Conservation (phyloP, 2,888 invertebrate species). For the Eucera pruinosa region DNA sequence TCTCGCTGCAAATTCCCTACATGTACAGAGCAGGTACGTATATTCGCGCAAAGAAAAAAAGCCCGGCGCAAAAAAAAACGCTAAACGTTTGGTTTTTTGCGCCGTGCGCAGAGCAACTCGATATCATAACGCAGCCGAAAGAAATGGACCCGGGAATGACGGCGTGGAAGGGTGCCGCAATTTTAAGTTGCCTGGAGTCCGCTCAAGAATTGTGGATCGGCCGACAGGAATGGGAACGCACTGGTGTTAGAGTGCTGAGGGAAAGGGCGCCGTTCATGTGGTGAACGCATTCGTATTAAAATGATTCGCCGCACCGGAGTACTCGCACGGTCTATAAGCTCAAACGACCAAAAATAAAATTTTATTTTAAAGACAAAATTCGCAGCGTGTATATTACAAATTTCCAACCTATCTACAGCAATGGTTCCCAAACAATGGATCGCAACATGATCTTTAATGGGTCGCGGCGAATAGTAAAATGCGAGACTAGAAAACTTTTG, state of each 20-base stretch:
- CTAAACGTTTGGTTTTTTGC: background rate
- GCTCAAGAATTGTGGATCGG: slow-evolving; percentile 97
- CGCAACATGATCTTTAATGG: too few relatives aligned
- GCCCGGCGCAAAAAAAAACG: background rate
- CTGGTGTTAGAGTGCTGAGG: slow-evolving; percentile 93
- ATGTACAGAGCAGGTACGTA: slow-evolving; percentile 88
- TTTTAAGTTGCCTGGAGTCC: slow-evolving; percentile 96
- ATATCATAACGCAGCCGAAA: slow-evolving; percentile 95
- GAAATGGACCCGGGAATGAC: slow-evolving; percentile 96
- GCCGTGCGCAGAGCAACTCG: slow-evolving; percentile 88
- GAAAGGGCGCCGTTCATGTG: slow-evolving; percentile 97
- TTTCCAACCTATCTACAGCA: background rate
- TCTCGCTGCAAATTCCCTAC: slow-evolving; percentile 93
- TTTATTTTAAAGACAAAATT: slow-evolving; percentile 2
- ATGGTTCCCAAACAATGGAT: too few relatives aligned
- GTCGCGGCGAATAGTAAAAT: too few relatives aligned
- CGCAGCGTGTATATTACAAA: background rate
- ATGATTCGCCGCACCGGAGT: too few relatives aligned
- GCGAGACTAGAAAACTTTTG: too few relatives aligned
- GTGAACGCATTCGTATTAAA: slow-evolving; percentile 84
- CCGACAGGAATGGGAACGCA: slow-evolving; percentile 93
- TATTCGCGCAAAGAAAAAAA: background rate
- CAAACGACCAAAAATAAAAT: background rate
- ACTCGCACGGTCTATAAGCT: too few relatives aligned
- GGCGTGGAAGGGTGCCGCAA: slow-evolving; percentile 97